Evolutionary conservation across 2,888 invertebrate genomes (phyloP), one percentile per base, ranked within the genome.

Genomic region (Ophonus ardosiacus): DNA sequence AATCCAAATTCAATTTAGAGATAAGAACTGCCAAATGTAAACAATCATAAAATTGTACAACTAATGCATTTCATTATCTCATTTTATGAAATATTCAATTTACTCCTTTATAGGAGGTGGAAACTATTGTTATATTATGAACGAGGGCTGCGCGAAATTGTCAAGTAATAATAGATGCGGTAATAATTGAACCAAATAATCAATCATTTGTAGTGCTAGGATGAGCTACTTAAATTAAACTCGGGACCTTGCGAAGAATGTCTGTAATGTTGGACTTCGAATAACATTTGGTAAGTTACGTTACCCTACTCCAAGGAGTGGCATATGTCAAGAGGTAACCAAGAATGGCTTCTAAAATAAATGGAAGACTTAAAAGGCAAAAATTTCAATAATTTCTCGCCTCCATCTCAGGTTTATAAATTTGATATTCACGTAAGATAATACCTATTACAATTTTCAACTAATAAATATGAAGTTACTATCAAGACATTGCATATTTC

Each of bases 211-310:
- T 43, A 43, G 71, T 43, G 43, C 15, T 18, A 43, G 18, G 18
- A 43, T 74, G 43, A 68, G 43, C 18, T 17, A 74, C 71, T 43
- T 74, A 43, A 68, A 68, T 68, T 31, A 40, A 74, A 43, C 71
- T 43, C 43, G 43, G 51, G 43, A 74, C 71, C 71, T 74, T 74
- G 71, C 43, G 18, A 74, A 74, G 71, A 74, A 74, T 74, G 71
- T 74, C 17, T 18, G 43, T 43, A 43, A 74, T 74, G 71, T 10
- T 40, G 31, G 31, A 68, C 38, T 68, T 10, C 40, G 17, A 74
- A 43, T 74, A 74, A 74, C 40, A 74, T 43, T 74, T 43, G 40
- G 71, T 10, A 74, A 15, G 71, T 74, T 63, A 68, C 31, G 68
- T 68, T 51, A 74, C 71, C 18, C 71, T 74, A 18, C 71, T 74